Evolutionary conservation across 2,797 vertebrate genomes (phyloP).

Genomic region (Taeniopygia guttata): DNA sequence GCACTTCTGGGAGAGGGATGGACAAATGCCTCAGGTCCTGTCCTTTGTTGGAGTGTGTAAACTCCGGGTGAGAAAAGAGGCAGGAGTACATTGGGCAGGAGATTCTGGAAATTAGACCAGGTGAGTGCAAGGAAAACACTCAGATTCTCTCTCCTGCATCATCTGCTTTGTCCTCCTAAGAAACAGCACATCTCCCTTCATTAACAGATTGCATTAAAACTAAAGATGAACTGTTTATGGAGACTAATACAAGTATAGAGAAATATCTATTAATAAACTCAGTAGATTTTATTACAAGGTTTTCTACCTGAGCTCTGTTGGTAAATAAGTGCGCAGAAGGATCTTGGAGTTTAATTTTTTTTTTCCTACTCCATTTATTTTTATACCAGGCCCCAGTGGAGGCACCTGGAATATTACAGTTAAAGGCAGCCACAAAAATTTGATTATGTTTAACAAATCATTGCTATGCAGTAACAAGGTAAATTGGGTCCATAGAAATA

Average conservation of each 20-base stretch:
- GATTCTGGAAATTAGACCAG: not conserved
- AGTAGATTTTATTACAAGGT: not conserved
- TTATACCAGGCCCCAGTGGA: not conserved
- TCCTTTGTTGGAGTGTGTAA: not conserved
- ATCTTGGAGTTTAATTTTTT: not conserved
- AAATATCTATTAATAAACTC: not conserved
- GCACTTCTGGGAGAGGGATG: not conserved
- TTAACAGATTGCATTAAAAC: not conserved
- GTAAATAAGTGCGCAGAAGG: not conserved
- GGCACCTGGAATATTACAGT: conserved; percentile 21
- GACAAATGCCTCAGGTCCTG: not conserved
- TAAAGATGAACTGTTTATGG: not conserved
- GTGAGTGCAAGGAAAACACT: not conserved
- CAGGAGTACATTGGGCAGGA: fast-evolving
- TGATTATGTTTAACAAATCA: conserved; percentile 52
- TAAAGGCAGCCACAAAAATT: conserved; percentile 52
- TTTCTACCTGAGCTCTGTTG: not conserved
- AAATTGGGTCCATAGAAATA: conserved; percentile 23
- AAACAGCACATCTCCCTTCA: not conserved
- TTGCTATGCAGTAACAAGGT: conserved; percentile 19
- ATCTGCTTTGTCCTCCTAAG: not conserved
- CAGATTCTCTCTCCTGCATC: not conserved
- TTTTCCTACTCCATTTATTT: conserved; percentile 24
- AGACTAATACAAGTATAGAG: not conserved
- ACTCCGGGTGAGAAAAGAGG: not conserved